These are phyloP conservation scores for Andinoacara biseriatus DNA, from an alignment of 2,113 vertebrate genomes.

Conservation along the genomic window DNA sequence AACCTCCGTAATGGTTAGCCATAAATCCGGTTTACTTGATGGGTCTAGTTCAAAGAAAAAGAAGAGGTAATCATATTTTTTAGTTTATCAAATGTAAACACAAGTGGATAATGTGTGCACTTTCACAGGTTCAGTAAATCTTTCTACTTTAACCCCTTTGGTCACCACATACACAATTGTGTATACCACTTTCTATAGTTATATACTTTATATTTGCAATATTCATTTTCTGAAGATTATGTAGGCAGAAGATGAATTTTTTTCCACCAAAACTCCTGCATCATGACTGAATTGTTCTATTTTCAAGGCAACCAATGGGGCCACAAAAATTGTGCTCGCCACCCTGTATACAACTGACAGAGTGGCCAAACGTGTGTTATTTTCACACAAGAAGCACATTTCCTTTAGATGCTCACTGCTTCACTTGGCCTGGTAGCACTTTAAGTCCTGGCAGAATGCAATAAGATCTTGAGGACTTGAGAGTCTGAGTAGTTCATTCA, in stretches of 20 bases:
- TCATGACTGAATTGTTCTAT: not conserved
- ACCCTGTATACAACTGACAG: not conserved
- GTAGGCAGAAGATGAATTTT: no score
- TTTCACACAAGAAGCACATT: no score
- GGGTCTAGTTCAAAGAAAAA: conserved; percentile 79
- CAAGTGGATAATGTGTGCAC: not conserved
- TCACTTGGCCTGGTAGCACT: no score
- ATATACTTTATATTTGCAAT: no score
- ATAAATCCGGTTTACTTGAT: conserved; percentile 82
- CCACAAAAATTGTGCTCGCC: not conserved
- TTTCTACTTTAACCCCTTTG: not conserved
- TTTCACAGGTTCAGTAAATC: not conserved
- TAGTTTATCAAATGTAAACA: not conserved
- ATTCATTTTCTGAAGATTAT: no score
- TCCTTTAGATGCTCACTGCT: no score
- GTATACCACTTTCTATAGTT: no score
- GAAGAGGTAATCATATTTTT: not conserved
- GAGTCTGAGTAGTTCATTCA: not conserved
- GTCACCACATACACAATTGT: no score
- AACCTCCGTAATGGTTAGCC: conserved; percentile 76
- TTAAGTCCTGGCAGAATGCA: not conserved
- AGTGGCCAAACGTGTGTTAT: no score
- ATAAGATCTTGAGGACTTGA: not conserved
- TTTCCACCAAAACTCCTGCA: no score
- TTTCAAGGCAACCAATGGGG: not conserved